phyloP scores from a whole-genome alignment of 2,797 vertebrate species.

The Phoebastria nigripes region DNA sequence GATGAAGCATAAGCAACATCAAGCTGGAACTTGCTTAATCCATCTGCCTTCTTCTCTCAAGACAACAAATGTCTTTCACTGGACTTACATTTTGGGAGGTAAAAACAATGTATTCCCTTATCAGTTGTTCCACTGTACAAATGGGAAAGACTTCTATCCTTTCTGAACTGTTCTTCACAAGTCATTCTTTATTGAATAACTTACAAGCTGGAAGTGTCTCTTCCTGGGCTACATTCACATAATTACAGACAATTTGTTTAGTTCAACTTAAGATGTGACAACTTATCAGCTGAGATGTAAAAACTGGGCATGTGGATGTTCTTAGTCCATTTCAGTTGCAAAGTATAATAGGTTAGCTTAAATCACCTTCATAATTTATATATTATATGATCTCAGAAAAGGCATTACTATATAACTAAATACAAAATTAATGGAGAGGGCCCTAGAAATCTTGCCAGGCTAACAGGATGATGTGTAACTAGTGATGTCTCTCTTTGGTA shows the following conservation, averaged over 20 bases:
- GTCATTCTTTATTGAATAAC: neutral
- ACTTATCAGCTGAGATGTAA: neutral
- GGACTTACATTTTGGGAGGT: neutral
- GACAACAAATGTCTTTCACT: neutral
- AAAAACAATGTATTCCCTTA: neutral
- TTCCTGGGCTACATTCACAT: neutral
- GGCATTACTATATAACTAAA: neutral
- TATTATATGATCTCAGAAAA: neutral
- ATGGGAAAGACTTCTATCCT: neutral
- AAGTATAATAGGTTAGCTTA: neutral
- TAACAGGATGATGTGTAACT: neutral
- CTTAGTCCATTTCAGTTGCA: neutral
- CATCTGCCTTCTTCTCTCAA: neutral
- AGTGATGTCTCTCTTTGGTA: neutral
- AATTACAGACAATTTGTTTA: neutral
- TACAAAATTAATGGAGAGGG: neutral
- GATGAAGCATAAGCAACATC: neutral
- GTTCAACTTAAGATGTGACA: neutral
- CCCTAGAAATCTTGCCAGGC: neutral
- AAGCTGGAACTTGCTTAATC: neutral
- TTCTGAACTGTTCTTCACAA: neutral
- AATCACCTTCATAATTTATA: neutral
- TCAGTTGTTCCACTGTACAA: neutral
- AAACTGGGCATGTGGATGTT: neutral
- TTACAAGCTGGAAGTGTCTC: neutral